Base-by-base conservation (phyloP, 2,888 invertebrate species). In the Diarsia rubi region DNA sequence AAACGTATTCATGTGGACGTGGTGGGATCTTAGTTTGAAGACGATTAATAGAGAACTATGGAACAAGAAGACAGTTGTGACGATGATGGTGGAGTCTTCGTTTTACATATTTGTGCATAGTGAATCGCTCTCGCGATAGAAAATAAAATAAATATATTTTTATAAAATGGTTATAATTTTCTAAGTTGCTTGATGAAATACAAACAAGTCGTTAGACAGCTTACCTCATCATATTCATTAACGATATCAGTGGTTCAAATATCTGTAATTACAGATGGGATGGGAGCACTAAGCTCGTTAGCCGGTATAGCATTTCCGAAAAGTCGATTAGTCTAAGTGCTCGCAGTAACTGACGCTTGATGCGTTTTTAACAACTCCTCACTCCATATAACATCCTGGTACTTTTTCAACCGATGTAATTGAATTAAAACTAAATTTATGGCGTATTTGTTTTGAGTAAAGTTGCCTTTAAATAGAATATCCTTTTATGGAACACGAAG, bases 291-390 rank as follows among this genome's bases (percentile, higher is more conserved):
- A 75, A 87, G 75, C 88, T 90, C 86, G 88, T 92, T 89, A 93
- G 79, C 84, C 78, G 77, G 87, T 88, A 79, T 82, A 87, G 77
- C 79, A 78, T 86, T 87, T 86, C 78, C 81, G 75, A 82, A 86
- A 85, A 81, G 76, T 84, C 85, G 82, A 90, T 91, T 90, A 90
- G 77, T 84, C 76, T 88, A 87, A 91, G 88, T 91, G 89, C 87
- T 78, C 70, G 75, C 82, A 73, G 73, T 80, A 81, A 78, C 82
- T 45, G 82, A 81, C 80, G 80, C 86, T 87, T 93, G 91, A 94
- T 93, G 91, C 86, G 90, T 91, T 94, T 93, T 93, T 93, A 93
- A 93, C 91, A 91, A 88, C 88, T 88, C 86, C 77, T 87, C 87
- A 70, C 69, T 87, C 83, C 84, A 70, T 79, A 88, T 92, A 86